Evolutionary conservation across 2,797 vertebrate species (phyloP), one percentile per base, ranked within the genome.

Genomic region (Toxotes lorentzi): DNA sequence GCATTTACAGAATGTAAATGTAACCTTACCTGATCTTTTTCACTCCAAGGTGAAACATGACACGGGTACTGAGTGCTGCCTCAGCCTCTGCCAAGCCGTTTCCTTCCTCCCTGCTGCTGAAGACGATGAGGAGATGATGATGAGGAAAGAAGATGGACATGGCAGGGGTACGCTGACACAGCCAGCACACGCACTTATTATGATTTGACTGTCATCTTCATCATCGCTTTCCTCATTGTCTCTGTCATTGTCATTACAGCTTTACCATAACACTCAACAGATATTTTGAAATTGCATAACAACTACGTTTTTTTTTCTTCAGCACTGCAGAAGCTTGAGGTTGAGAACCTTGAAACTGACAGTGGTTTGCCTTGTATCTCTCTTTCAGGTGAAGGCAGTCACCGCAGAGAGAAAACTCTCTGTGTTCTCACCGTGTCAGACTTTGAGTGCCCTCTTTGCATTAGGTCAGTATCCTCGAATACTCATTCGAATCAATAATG

Each of bases 391-490:
- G 77, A 84, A 73, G 86, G 76, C 53, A 75, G 77, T 63, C 81
- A 62, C 11, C 45, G 66, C 41, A 78, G 82, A 73, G 87, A 91
- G 58, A 87, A 85, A 8, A 85, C 79, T 48, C 91, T 95, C 43
- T 64, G 34, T 21, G 82, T 95, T 58, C 94, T 98, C 84, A 95
- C 90, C 0, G 50, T 96, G 45, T 95, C 96, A 24, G 97, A 98
- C 87, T 92, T 98, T 58, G 97, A 98, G 88, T 98, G 97, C 65
- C 97, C 97, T 62, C 96, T 98, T 79, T 98, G 97, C 89, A 97
- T 97, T 74, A 95, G 97, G 97, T 98, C 75, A 93, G 96, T 85
- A 60, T 69, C 69, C 40, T 30, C 19, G 19, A 65, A 19, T 21
- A 19, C 71, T 69, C 2, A 0, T n/a, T 79, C 34, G 11, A 23